Conservation (phyloP, 2,113 vertebrate genomes). For the Etheostoma spectabile region DNA sequence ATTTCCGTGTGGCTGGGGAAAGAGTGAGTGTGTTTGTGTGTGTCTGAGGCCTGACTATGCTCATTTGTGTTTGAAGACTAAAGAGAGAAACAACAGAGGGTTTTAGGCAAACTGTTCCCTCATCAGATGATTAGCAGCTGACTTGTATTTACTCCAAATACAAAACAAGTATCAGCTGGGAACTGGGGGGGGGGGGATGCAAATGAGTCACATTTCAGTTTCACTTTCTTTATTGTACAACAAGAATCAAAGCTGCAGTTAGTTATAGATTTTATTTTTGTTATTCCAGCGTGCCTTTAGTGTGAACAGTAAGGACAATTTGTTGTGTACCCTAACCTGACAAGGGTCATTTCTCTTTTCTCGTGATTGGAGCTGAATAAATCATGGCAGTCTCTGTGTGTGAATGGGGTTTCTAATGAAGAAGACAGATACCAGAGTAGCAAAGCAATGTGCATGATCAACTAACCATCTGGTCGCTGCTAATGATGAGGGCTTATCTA, state of each 20-base stretch:
- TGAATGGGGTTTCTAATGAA: constrained; percentile 50
- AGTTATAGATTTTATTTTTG: not conserved
- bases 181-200: not conserved
- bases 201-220: constrained; percentile 14
- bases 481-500: constrained; percentile 67
- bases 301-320: constrained; percentile 7
- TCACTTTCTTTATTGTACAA: not conserved
- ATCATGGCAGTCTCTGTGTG: constrained; percentile 21
- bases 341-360: not conserved
- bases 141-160: constrained; percentile 1
- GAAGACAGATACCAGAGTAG: constrained; percentile 59
- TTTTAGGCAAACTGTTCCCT: not conserved
- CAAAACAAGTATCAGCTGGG: constrained; percentile 19
- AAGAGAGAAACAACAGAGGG: constrained; percentile 3
- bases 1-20: constrained; percentile 3
- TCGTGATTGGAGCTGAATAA: constrained; percentile 17
- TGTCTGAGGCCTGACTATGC: not conserved
- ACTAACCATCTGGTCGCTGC: constrained; percentile 65
- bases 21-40: not conserved
- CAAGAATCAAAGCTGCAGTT: not conserved
- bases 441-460: constrained; percentile 70
- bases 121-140: not conserved
- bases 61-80: constrained; percentile 16
- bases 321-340: constrained; percentile 10
- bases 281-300: not conserved